phyloP scores from a whole-genome alignment of 2,888 invertebrate genomes.

The Parapristionchus giblindavisi region DNA sequence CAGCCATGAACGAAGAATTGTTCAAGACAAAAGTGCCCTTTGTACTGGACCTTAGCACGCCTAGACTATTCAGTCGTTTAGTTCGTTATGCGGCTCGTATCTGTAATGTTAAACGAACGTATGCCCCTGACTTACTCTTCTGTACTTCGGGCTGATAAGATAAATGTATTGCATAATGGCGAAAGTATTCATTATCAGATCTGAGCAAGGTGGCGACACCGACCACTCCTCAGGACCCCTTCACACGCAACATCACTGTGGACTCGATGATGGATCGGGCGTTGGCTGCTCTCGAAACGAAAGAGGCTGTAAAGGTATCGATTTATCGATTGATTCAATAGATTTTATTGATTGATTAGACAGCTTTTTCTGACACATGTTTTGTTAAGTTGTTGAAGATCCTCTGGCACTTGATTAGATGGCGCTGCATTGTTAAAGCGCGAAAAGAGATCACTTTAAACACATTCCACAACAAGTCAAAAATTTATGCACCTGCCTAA shows the following conservation, averaged over 20 bases:
- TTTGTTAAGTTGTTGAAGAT: background rate
- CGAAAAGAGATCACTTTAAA: background rate
- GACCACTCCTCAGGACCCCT: slow-evolving; percentile 41
- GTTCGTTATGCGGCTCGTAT: too few relatives aligned
- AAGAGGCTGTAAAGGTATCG: slow-evolving; percentile 55
- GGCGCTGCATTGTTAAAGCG: background rate
- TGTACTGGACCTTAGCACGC: too few relatives aligned
- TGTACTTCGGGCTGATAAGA: background rate
- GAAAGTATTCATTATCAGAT: background rate
- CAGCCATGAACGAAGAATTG: too few relatives aligned
- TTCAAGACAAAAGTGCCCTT: too few relatives aligned
- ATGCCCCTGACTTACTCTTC: background rate
- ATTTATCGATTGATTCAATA: background rate
- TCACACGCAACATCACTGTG: slow-evolving; percentile 45
- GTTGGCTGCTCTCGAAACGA: slow-evolving; percentile 52
- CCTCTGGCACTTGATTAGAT: background rate
- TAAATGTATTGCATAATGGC: background rate
- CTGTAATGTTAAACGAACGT: too few relatives aligned
- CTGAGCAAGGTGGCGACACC: background rate
- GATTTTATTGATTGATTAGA: background rate
- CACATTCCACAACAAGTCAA: background rate
- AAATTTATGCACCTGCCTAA: background rate
- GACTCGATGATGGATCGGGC: slow-evolving; percentile 46
- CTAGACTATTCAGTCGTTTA: too few relatives aligned
- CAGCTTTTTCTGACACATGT: background rate